Evolutionary conservation across 2,888 invertebrate species (phyloP).

Genomic region (Megalurothrips usitatus): DNA sequence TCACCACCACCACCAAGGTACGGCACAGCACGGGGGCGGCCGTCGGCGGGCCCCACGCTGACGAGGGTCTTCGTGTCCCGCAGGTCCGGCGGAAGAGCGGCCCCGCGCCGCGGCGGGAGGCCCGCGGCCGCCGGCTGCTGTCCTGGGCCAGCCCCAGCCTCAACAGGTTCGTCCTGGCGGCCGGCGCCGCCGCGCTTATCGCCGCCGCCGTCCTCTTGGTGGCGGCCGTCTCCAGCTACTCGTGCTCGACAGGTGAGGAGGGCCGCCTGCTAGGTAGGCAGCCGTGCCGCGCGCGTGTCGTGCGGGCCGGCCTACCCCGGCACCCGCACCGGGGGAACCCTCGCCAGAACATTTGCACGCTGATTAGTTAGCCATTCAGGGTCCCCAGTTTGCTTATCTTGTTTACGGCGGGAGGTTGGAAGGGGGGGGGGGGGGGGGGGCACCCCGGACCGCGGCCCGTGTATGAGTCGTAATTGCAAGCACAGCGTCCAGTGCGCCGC

Average conservation of each 20-base stretch:
- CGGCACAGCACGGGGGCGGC: too few species aligned
- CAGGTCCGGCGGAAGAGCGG: background rate
- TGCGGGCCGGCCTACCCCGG: too few species aligned
- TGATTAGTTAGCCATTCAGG: constrained; percentile 17
- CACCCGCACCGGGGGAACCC: too few species aligned
- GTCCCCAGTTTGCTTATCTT: background rate
- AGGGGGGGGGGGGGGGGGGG: background rate
- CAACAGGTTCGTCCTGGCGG: background rate
- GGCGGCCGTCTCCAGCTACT: background rate
- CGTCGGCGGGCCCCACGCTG: background rate
- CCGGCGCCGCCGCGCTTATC: background rate
- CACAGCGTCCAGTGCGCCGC: background rate
- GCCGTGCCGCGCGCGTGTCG: too few species aligned
- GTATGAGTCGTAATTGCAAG: background rate
- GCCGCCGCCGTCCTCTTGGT: background rate
- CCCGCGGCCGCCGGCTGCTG: too few species aligned
- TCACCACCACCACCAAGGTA: background rate
- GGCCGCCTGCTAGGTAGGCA: too few species aligned
- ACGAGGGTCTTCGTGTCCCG: too few species aligned
- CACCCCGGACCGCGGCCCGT: background rate
- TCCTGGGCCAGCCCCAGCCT: background rate
- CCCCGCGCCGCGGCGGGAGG: background rate
- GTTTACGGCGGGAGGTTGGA: background rate
- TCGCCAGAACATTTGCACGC: background rate
- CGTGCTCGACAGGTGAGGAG: background rate